Base-by-base conservation (phyloP, 1,140 invertebrate genomes). In the Cotesia typhae region DNA sequence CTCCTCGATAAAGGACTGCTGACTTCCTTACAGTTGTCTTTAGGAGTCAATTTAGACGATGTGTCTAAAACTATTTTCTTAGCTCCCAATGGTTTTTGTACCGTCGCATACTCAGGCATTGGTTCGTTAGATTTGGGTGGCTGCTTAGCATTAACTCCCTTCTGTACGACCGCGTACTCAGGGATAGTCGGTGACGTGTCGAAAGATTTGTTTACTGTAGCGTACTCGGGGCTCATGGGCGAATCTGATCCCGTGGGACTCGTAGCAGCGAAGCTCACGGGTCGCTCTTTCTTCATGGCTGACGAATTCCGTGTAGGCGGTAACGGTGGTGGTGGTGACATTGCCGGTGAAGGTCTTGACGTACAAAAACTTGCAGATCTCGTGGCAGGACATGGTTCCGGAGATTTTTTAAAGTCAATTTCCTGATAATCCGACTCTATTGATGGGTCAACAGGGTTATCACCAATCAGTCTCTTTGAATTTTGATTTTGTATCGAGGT, bases 101-200 rank as follows among this genome's bases (percentile, higher is more conserved):
- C 83, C 65, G 80, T 80, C 4, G 85, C 84, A 41, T 87, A 87
- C 51, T 87, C 85, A 0, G 85, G 85, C 35, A 85, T 77, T 12
- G 75, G 71, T 70, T 59, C 74, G 57, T 72, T 55, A 20, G 64
- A 20, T 4, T 66, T 71, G 28, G 55, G 14, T 3, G 41, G 10
- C 47, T 65, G 20, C 10, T 74, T 71, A 0, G 69, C 66, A 28
- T 71, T 74, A 2, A 55, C n/a, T 17, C 65, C 78, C 59, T 85
- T 85, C 37, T 85, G 84, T n/a, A 85, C 81, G 67, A 85, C 83
- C 1, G 84, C 84, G 67, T 86, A 86, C 51, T 86, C 84, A 2
- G 82, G 82, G 72, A 81, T 82, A 10, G 75, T 77, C 12, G 83
- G 81, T 3, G 84, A 85, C 3, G 79, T 74, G 52, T 85, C 83